Conservation (phyloP, 2,888 invertebrate species). For the Torymus auratus region DNA sequence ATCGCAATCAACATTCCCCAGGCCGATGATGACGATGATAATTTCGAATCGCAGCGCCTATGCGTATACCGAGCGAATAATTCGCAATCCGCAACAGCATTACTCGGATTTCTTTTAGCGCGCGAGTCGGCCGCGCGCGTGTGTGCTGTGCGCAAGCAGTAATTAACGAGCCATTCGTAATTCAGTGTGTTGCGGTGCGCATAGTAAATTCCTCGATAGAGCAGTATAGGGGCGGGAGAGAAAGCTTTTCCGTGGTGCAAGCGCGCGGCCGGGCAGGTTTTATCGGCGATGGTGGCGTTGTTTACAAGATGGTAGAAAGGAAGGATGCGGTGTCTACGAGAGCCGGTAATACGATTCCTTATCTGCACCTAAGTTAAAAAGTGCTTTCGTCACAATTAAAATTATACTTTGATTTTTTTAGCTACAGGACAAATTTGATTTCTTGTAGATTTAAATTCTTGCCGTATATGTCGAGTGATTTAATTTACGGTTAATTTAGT, state of each 20-base stretch:
- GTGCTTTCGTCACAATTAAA: too few relatives aligned
- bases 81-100: slow-evolving; percentile 2
- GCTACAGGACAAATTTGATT: too few relatives aligned
- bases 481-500: too few relatives aligned
- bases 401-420: too few relatives aligned
- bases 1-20: neutral
- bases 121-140: slow-evolving; percentile 6
- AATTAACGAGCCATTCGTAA: too few relatives aligned
- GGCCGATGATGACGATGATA: neutral
- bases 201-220: slow-evolving; percentile 10
- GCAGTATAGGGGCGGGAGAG: neutral
- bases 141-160: neutral
- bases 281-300: neutral
- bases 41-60: neutral
- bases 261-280: slow-evolving; percentile 11
- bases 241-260: neutral
- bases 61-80: slow-evolving; percentile 1
- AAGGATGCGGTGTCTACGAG: too few relatives aligned
- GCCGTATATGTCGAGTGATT: too few relatives aligned
- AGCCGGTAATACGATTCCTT: too few relatives aligned
- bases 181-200: neutral
- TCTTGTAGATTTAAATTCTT: too few relatives aligned
- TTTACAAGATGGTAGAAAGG: too few relatives aligned
- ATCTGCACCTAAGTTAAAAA: too few relatives aligned
- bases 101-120: too few relatives aligned